Base-by-base conservation (phyloP, 2,888 invertebrate species). In the Megaustenia siamemsis region DNA sequence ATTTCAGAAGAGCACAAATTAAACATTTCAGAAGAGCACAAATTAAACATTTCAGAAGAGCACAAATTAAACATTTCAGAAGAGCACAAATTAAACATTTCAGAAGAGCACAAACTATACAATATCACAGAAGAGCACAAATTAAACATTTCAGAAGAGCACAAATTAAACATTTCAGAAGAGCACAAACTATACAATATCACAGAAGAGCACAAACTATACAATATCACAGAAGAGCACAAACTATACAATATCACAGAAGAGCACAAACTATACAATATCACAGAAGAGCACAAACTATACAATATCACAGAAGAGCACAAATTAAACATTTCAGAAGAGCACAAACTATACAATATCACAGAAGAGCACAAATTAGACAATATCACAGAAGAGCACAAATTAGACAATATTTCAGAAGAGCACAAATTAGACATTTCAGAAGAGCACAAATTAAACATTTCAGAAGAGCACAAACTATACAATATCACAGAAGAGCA, bases 141-240 rank as follows among this genome's bases (percentile, higher is more conserved):
- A 92, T 92, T 93, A 89, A 56, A 94, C 94, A 71, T 94, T 93
- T 69, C 92, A 89, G 88, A 93, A 91, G 40, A 92, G 91, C 32
- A 93, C 92, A 90, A 92, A 92, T 92, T 93, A 89, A 56, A 94
- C 94, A 71, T 94, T 93, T 69, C 92, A 89, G 88, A 93, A 91
- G 40, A 92, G 91, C 32, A 93, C 92, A 90, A 92, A 92, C 92
- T 93, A 89, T 63, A 89, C 82, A 88, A 94, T 94, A 71, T 94
- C 93, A 71, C 92, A 89, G 88, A 93, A 91, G 40, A 92, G 91
- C 32, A 93, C 92, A 90, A 92, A 92, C 92, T 93, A 89, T 63
- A 89, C 82, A 88, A 94, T 94, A 71, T 94, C 93, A 71, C 92
- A 89, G 88, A 93, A 91, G 40, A 92, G 91, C 32, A 93, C 92